Percentiles rank a stretch among this genome's conserved stretches.
phyloP scores from a whole-genome alignment of 1,140 invertebrate genomes.

The Aradophagus sp. region DNA sequence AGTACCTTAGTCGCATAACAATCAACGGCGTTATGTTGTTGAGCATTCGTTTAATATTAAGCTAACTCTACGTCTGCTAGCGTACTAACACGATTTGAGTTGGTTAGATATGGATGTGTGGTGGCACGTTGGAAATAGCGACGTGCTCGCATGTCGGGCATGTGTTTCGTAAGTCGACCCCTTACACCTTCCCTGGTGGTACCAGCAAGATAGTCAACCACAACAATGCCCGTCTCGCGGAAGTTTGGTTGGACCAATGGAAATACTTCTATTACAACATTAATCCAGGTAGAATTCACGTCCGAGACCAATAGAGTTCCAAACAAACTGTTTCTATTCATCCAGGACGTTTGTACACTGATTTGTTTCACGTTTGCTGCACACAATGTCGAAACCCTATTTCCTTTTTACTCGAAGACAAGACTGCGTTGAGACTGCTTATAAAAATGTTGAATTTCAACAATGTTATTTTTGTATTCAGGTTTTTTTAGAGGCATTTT shows the following conservation, averaged over 20 bases:
- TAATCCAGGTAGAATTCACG: constrained; percentile 88
- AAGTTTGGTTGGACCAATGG: constrained; percentile 99
- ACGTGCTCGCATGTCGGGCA: constrained; percentile 95
- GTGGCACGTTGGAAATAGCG: constrained; percentile 91
- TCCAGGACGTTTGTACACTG: constrained; percentile 27
- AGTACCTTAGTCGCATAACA: constrained; percentile 32
- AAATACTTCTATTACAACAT: constrained; percentile 99
- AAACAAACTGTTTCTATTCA: constrained; percentile 29
- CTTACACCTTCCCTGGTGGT: constrained; percentile 99
- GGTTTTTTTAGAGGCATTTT: too few species aligned
- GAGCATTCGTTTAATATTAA: constrained; percentile 45
- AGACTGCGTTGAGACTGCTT: too few species aligned
- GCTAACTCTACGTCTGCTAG: constrained; percentile 64
- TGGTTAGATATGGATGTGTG: constrained; percentile 97
- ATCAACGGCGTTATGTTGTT: constrained; percentile 26
- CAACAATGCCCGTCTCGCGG: constrained; percentile 96
- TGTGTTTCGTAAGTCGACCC: constrained; percentile 98
- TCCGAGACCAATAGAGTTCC: constrained; percentile 49
- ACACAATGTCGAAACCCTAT: too few species aligned
- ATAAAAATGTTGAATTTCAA: too few species aligned
- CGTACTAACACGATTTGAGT: constrained; percentile 74
- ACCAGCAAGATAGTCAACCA: constrained; percentile 98
- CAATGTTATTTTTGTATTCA: too few species aligned
- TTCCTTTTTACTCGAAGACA: too few species aligned
- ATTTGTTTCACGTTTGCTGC: constrained; percentile 18